Evolutionary conservation across 2,113 vertebrate genomes (phyloP).

Genomic region (Eudyptes chrysolophus): DNA sequence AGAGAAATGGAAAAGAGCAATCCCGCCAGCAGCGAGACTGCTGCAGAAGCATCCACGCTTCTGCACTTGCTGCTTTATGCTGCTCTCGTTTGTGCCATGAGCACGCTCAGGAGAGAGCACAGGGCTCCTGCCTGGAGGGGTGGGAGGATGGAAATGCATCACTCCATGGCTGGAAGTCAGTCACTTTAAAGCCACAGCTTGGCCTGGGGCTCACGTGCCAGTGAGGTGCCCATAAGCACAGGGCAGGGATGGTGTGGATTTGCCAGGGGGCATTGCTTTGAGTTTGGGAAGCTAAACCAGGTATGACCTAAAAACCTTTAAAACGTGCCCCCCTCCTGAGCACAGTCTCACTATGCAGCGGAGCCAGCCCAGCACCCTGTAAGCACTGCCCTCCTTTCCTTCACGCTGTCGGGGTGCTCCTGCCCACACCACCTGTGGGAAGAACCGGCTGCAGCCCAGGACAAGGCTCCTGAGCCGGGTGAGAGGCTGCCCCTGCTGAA

Average conservation of each 20-base stretch:
- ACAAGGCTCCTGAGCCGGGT: not conserved
- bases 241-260: not conserved
- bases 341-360: not conserved
- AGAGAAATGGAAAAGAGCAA: not conserved
- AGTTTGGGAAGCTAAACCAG: not conserved
- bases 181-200: not conserved
- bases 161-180: not conserved
- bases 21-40: not conserved
- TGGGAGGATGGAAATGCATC: not conserved
- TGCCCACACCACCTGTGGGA: rapidly evolving
- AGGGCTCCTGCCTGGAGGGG: not conserved
- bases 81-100: rapidly evolving
- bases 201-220: not conserved
- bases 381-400: not conserved
- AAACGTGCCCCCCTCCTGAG: not conserved
- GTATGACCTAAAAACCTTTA: not conserved
- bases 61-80: not conserved
- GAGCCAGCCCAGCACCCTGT: not conserved
- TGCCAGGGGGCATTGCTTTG: rapidly evolving
- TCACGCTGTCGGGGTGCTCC: rapidly evolving
- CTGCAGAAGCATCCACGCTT: not conserved
- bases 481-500: not conserved
- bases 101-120: rapidly evolving
- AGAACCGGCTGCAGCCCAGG: not conserved
- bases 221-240: not conserved